Evolutionary conservation across 2,797 vertebrate genomes (phyloP).

Genomic region (Pseudochromis fuscus): DNA sequence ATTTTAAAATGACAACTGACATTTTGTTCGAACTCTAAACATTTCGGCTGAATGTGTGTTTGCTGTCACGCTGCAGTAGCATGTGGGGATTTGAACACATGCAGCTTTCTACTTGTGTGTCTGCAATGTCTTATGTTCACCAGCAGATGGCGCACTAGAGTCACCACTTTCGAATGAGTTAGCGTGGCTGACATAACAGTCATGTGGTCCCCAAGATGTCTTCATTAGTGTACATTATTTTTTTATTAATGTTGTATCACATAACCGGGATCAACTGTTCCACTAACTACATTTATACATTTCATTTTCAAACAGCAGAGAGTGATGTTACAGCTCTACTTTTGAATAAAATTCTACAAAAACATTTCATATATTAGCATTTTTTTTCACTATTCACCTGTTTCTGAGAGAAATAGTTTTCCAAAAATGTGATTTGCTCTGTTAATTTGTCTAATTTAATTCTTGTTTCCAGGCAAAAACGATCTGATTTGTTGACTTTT

Average conservation of each 20-base stretch:
- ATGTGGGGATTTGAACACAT: neutral
- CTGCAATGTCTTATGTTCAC: slow-evolving; percentile 7
- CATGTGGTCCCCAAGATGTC: neutral
- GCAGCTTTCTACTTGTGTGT: neutral
- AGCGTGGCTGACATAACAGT: neutral
- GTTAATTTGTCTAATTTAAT: neutral
- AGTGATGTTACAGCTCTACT: slow-evolving; percentile 10
- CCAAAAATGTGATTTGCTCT: neutral
- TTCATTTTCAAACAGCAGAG: neutral
- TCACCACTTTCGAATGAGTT: slow-evolving; percentile 7
- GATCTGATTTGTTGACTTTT: neutral
- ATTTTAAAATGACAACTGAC: slow-evolving; percentile 64
- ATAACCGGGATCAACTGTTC: neutral
- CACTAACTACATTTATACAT: neutral
- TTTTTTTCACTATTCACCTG: neutral
- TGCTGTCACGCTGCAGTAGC: neutral
- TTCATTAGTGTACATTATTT: neutral
- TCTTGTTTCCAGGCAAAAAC: neutral
- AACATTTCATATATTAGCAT: neutral
- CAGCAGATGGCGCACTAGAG: slow-evolving; percentile 60
- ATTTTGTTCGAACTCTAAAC: slow-evolving; percentile 22
- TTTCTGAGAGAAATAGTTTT: neutral
- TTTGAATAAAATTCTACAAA: slow-evolving; percentile 22
- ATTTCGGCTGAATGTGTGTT: slow-evolving; percentile 7
- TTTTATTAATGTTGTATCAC: neutral